Percentiles rank a stretch among this genome's conserved stretches.
phyloP scores from a whole-genome alignment of 2,113 vertebrate genomes.

The Asarcornis scutulata region DNA sequence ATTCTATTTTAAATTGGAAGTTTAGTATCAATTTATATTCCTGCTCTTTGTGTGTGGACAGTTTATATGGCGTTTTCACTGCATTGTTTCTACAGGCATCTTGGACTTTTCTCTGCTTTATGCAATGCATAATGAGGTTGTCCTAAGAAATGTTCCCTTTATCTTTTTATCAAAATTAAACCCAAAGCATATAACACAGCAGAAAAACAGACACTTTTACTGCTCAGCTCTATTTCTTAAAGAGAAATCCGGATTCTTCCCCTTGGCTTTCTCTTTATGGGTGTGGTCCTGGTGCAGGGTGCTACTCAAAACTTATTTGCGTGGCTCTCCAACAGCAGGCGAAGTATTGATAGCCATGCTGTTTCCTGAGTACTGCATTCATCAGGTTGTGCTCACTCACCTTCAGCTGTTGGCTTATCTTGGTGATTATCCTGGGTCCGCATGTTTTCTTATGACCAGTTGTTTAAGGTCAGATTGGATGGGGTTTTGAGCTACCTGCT shows the following conservation, averaged over 20 bases:
- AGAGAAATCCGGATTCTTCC: background rate
- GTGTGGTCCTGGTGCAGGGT: background rate
- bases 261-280: background rate
- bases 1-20: no score
- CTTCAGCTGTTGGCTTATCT: background rate
- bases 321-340: background rate
- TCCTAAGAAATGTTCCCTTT: background rate
- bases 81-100: background rate
- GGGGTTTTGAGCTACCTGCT: no score
- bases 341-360: background rate
- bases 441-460: background rate
- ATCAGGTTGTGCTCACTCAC: background rate
- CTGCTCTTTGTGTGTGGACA: accelerated
- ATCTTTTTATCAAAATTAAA: background rate
- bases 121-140: background rate
- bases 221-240: background rate
- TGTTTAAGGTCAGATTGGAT: no score
- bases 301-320: background rate
- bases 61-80: background rate
- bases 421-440: background rate
- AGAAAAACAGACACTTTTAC: background rate
- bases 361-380: background rate
- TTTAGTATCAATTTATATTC: background rate
- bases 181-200: background rate
- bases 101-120: background rate